Evolutionary conservation across 2,113 vertebrate species (phyloP).

Genomic region (Passerina amoena): DNA sequence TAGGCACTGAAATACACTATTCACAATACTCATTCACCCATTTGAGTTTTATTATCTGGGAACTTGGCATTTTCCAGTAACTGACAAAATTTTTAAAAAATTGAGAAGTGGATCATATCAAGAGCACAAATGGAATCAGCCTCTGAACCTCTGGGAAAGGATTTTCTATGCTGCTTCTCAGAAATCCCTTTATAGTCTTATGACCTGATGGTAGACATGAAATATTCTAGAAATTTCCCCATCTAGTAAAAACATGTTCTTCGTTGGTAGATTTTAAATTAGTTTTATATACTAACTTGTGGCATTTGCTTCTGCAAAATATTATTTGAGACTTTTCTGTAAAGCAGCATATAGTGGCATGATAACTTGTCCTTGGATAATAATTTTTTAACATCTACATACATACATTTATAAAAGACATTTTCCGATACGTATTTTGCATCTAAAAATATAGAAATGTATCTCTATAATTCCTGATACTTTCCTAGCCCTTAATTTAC

Average conservation of each 20-base stretch:
- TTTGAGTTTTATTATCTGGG: background rate
- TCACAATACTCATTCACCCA: background rate
- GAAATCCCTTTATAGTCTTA: background rate
- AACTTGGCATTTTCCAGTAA: background rate
- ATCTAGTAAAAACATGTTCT: background rate
- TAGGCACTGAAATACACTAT: background rate
- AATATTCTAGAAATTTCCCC: background rate
- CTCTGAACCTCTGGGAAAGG: background rate
- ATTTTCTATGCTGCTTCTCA: background rate
- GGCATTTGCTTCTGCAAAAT: background rate
- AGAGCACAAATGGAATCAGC: background rate
- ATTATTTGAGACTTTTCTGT: background rate
- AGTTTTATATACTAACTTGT: background rate
- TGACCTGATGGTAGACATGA: background rate
- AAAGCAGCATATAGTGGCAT: background rate
- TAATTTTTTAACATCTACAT: background rate
- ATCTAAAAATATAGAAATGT: background rate
- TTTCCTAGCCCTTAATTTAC: background rate
- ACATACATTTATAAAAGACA: background rate
- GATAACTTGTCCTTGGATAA: background rate
- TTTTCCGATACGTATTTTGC: background rate
- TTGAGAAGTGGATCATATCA: background rate
- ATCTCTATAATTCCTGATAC: background rate
- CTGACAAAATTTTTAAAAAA: background rate
- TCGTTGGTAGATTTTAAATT: background rate